These are phyloP conservation scores for Tenebrosternarchus preto DNA, from an alignment of 2,113 vertebrate species.

Conservation along the genomic window DNA sequence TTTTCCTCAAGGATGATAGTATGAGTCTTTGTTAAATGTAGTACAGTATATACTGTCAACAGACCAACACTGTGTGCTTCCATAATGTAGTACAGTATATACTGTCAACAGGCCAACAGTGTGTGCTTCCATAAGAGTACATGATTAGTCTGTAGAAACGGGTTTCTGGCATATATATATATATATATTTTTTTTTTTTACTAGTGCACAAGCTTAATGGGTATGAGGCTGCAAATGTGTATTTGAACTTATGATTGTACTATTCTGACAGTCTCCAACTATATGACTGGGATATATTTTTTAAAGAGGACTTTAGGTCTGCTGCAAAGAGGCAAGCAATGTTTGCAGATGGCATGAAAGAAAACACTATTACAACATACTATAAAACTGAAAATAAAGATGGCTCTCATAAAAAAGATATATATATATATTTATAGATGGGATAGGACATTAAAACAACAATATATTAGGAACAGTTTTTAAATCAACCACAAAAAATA, in stretches of 20 bases:
- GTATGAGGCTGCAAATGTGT: slow-evolving; percentile 1
- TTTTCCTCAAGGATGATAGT: slow-evolving; percentile 34
- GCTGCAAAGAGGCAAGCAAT: slow-evolving; percentile 27
- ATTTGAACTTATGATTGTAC: neutral
- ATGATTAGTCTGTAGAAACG: slow-evolving; percentile 25
- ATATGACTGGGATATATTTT: neutral
- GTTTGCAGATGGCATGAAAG: slow-evolving; percentile 16
- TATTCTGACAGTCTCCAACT: neutral
- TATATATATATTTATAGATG: slow-evolving; percentile 55
- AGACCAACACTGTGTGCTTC: slow-evolving; percentile 24
- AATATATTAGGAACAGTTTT: slow-evolving; percentile 59
- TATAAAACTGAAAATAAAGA: neutral
- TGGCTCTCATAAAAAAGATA: slow-evolving; percentile 25
- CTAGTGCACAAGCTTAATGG: neutral
- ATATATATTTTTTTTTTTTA: neutral
- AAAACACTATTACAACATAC: neutral
- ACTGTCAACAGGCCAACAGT: slow-evolving; percentile 9
- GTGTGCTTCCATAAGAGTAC: slow-evolving; percentile 27
- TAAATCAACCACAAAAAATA: slow-evolving; percentile 53
- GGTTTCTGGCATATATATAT: neutral
- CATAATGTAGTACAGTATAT: slow-evolving; percentile 26
- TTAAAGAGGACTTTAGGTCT: neutral
- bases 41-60: slow-evolving; percentile 29
- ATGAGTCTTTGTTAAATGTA: slow-evolving; percentile 10
- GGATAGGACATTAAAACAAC: slow-evolving; percentile 54